Evolutionary conservation across 1,140 invertebrate genomes (phyloP).

Genomic region (Atopsyche davidsoni): DNA sequence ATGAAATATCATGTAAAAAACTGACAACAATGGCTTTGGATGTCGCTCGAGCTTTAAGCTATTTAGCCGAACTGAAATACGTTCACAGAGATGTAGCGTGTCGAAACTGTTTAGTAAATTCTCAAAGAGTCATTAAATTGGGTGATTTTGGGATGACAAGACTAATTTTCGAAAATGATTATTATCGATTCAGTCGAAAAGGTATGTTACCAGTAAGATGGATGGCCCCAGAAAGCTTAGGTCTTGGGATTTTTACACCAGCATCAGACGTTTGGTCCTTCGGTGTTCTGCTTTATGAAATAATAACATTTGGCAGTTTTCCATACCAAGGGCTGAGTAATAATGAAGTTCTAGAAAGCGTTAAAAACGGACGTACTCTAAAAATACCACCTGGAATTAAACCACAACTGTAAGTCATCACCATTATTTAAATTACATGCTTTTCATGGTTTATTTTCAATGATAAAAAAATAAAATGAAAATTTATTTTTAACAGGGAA

Average conservation of each 20-base stretch:
- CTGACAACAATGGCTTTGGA: slow-evolving; percentile 83
- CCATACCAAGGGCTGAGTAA: slow-evolving; percentile 83
- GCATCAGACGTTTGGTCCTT: slow-evolving; percentile 84
- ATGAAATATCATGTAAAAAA: slow-evolving; percentile 71
- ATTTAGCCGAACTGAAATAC: slow-evolving; percentile 72
- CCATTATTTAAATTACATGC: slow-evolving; percentile 7
- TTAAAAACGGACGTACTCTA: slow-evolving; percentile 68
- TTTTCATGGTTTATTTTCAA: neutral
- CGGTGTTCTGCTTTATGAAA: slow-evolving; percentile 78
- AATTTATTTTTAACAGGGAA: slow-evolving; percentile 49
- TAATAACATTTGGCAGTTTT: slow-evolving; percentile 81
- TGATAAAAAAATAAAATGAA: neutral
- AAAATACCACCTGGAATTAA: slow-evolving; percentile 68
- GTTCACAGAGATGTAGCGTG: slow-evolving; percentile 84
- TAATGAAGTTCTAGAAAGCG: slow-evolving; percentile 73
- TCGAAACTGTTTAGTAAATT: slow-evolving; percentile 83
- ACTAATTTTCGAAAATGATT: slow-evolving; percentile 81
- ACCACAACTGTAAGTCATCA: slow-evolving; percentile 65
- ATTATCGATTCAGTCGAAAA: slow-evolving; percentile 79
- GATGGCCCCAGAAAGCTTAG: slow-evolving; percentile 85
- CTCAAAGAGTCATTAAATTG: slow-evolving; percentile 74
- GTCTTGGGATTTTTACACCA: slow-evolving; percentile 74
- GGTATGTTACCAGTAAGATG: slow-evolving; percentile 86
- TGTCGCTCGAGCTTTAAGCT: slow-evolving; percentile 76
- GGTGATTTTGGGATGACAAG: slow-evolving; percentile 92